Conservation (phyloP, 2,797 vertebrate genomes). For the Ciconia nigra region DNA sequence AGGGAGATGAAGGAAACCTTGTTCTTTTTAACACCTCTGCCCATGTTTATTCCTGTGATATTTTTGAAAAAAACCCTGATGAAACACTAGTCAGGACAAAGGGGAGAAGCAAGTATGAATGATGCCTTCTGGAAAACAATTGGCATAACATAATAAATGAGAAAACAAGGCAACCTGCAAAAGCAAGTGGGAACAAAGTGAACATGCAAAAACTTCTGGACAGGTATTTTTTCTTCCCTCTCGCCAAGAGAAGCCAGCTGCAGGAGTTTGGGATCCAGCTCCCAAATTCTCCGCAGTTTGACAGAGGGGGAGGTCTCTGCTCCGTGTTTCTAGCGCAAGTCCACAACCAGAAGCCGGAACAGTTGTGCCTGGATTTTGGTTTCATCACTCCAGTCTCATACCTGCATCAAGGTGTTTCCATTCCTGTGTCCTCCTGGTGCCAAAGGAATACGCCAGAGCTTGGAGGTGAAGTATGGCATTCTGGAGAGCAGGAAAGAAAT, state of each 20-base stretch:
- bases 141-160: background rate
- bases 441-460: background rate
- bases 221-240: background rate
- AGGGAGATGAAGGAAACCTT: background rate
- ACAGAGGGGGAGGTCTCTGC: background rate
- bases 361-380: background rate
- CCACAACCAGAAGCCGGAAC: background rate
- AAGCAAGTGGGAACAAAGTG: background rate
- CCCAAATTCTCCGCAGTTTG: background rate
- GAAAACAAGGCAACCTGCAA: background rate
- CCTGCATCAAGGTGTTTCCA: background rate
- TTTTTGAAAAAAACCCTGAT: background rate
- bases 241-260: background rate
- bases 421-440: background rate
- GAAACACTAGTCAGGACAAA: background rate
- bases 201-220: background rate
- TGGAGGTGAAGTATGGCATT: conserved; percentile 27
- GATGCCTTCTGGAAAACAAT: background rate
- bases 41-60: background rate
- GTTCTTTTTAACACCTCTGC: background rate
- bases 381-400: background rate
- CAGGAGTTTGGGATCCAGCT: background rate
- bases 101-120: background rate
- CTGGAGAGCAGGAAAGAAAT: conserved; percentile 55
- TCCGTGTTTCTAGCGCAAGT: rapidly evolving